These are phyloP conservation scores for Tricholauxania praeusta DNA, from an alignment of 2,888 invertebrate species.

Conservation along the genomic window DNA sequence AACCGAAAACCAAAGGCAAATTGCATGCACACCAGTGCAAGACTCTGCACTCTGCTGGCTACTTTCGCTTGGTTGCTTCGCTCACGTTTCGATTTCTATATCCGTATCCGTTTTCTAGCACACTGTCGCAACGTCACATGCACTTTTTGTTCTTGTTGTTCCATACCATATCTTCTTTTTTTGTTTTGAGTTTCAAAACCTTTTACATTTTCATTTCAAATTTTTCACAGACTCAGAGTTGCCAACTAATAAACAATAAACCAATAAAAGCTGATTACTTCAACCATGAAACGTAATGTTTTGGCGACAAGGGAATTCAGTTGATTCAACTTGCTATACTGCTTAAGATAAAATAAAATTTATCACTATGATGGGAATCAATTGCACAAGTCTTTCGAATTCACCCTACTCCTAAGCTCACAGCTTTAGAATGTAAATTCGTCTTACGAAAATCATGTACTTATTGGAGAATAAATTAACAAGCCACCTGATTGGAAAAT, in stretches of 20 bases:
- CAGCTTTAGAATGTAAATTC: too few species aligned
- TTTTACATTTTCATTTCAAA: background rate
- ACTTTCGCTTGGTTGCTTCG: slow-evolving; percentile 2
- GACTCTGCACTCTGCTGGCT: background rate
- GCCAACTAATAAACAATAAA: slow-evolving; percentile 4
- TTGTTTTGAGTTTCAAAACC: background rate
- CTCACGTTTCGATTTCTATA: slow-evolving; percentile 30
- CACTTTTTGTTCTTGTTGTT: background rate
- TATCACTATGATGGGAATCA: too few species aligned
- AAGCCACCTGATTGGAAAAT: too few species aligned
- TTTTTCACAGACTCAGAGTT: slow-evolving; percentile 13
- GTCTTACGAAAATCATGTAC: too few species aligned
- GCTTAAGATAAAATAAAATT: too few species aligned
- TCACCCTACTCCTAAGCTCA: too few species aligned
- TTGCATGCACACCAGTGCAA: slow-evolving; percentile 15
- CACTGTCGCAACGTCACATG: background rate
- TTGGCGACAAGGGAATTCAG: too few species aligned
- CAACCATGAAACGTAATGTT: too few species aligned
- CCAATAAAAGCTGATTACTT: too few species aligned
- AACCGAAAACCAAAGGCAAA: slow-evolving; percentile 41
- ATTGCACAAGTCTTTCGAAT: too few species aligned
- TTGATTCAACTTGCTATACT: too few species aligned
- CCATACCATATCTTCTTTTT: background rate
- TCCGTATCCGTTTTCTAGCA: slow-evolving; percentile 14
- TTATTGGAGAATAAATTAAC: too few species aligned